Base-by-base conservation (phyloP, 2,888 invertebrate species). In the Priocnemis perturbator region DNA sequence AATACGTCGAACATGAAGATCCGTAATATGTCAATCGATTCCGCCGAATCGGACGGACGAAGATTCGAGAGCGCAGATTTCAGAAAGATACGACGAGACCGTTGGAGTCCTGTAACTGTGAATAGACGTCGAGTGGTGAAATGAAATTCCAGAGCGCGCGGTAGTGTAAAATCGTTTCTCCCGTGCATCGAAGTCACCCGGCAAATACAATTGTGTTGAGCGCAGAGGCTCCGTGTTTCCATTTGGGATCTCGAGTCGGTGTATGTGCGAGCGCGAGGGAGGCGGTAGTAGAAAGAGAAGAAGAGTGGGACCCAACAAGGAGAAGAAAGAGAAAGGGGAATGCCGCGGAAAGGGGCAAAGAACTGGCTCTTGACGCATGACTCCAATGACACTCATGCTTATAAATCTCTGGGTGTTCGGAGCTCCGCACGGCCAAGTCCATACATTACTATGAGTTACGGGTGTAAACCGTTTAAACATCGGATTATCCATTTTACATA, bases 391-490 rank as follows among this genome's bases (percentile, higher is more conserved):
- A 87, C 84, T 86, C 83, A 85, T 82, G 83, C 86, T 81, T 83
- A 87, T 87, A 87, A 87, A 87, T 87, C 87, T 88, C 82, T 69
- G 71, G 71, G 79, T 76, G 82, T 80, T 81, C 81, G 73, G 81
- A 79, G 83, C 80, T 80, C 75, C 77, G 77, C 76, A 73, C 81
- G 78, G 76, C 68, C 80, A 82, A 85, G 82, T 86, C 84, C 87
- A 87, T 87, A 87, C 85, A 86, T 87, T 86, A 87, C 84, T 82
- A 86, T 86, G 87, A 87, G 85, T 87, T 86, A 87, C 87, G 87
- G 83, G 85, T 85, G 84, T 86, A 86, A 87, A 86, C 85, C 86
- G 86, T 87, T 87, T 87, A 86, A 87, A 87, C 86, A 87, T 86
- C 86, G 85, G 86, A 86, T 87, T 87, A 87, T 83, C 83, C 83